These are phyloP conservation scores for Drosophila koepferae DNA, from an alignment of 2,888 invertebrate genomes.

Conservation along the genomic window DNA sequence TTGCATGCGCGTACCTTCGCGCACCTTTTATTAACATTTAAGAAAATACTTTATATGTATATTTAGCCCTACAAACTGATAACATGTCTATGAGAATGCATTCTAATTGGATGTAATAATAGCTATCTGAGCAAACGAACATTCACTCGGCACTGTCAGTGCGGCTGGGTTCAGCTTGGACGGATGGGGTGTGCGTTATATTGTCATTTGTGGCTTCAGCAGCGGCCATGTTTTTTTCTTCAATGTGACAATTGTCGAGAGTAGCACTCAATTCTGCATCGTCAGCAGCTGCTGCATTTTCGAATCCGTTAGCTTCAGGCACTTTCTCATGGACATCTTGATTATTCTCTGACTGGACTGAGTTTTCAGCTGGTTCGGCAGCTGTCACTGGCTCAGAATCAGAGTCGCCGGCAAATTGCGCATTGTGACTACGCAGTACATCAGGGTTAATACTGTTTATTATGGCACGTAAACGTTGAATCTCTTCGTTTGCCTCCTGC, in stretches of 20 bases:
- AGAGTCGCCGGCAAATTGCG: slow-evolving; percentile 7
- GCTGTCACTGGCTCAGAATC: slow-evolving; percentile 28
- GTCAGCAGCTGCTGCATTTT: slow-evolving; percentile 6
- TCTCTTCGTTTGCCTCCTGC: slow-evolving; percentile 76
- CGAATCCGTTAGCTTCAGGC: slow-evolving; percentile 13
- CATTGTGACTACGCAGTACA: slow-evolving; percentile 48
- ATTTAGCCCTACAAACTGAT: slow-evolving; percentile 46
- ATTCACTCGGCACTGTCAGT: slow-evolving; percentile 48
- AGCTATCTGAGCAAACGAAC: slow-evolving; percentile 8
- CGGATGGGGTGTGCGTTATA: slow-evolving; percentile 52
- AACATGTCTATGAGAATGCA: slow-evolving; percentile 49
- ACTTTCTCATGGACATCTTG: slow-evolving; percentile 5
- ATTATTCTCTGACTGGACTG: background rate
- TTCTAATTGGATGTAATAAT: slow-evolving; percentile 57
- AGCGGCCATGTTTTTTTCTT: slow-evolving; percentile 41
- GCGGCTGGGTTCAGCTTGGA: slow-evolving; percentile 60
- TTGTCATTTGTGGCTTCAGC: slow-evolving; percentile 17
- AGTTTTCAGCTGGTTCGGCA: slow-evolving; percentile 14
- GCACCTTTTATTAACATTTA: slow-evolving; percentile 56
- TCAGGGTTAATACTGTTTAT: slow-evolving; percentile 75
- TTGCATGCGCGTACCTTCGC: slow-evolving; percentile 10
- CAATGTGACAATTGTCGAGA: slow-evolving; percentile 47
- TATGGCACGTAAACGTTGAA: slow-evolving; percentile 73
- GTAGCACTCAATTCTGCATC: slow-evolving; percentile 26
- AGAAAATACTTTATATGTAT: slow-evolving; percentile 60